Evolutionary conservation across 2,113 vertebrate species (phyloP), one percentile per base, ranked within the genome.

Genomic region (Rallus limicola): DNA sequence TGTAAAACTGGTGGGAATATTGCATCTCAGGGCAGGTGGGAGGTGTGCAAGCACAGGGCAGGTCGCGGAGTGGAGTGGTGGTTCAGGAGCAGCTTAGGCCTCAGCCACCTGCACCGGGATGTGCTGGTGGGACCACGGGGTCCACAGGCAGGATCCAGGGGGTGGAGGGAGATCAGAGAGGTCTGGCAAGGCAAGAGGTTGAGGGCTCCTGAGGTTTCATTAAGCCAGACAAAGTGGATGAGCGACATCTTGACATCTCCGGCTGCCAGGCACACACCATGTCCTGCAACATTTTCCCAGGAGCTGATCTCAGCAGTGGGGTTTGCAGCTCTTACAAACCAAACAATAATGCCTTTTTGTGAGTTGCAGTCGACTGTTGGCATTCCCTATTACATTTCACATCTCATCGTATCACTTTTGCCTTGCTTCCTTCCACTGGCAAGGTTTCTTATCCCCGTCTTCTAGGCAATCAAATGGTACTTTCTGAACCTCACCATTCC

Each of bases 101-200:
- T 9, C n/a, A 55, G 46, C 53, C 9, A 2, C 42, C 16, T 14
- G 28, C 28, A 18, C 17, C 0, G 2, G 20, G 24, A 52, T 1
- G 5, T 18, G 5, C 3, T 11, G 55, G 20, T 58, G 48, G 40
- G 60, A 58, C 33, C 13, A 8, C 16, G 28, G 15, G 12, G 11
- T 64, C 29, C 26, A 18, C 25, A n/a, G n/a, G 10, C 10, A 48
- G 46, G 46, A 48, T 48, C 46, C 16, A 6, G 5, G 42, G 3
- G 23, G 11, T 10, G 36, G 70, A 19, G 15, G 26, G 21, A 82
- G 12, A 17, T 28, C 33, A 10, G 52, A 44, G 44, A 8, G 23
- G 20, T 34, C 46, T 59, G 31, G 59, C 48, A n/a, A 59, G 29
- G n/a, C 68, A 17, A 44, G 33, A 52, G 31, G 5, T 40, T 40